phyloP scores from a whole-genome alignment of 2,888 invertebrate species.

The Agrochola macilenta region DNA sequence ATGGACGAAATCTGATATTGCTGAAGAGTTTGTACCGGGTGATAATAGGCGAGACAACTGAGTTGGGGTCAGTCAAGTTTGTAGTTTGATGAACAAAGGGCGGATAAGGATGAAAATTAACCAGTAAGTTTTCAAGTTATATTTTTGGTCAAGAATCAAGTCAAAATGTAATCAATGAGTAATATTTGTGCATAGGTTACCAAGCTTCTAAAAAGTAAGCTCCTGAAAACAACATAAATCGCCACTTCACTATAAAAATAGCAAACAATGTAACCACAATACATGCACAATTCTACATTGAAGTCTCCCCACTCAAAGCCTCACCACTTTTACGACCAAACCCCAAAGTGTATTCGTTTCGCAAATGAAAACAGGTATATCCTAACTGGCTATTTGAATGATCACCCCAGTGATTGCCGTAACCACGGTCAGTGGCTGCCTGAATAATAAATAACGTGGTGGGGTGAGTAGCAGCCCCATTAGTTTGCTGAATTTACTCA shows the following conservation, averaged over 20 bases:
- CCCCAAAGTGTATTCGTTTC: slow-evolving; percentile 4
- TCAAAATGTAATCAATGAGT: background rate
- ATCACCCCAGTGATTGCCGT: slow-evolving; percentile 60
- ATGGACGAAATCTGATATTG: slow-evolving; percentile 50
- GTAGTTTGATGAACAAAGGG: background rate
- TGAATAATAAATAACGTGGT: slow-evolving; percentile 67
- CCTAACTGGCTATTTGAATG: slow-evolving; percentile 58
- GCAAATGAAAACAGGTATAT: slow-evolving; percentile 30
- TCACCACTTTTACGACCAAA: slow-evolving; percentile 11
- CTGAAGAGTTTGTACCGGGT: slow-evolving; percentile 35
- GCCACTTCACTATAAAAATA: background rate
- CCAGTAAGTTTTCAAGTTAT: background rate
- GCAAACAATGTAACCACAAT: background rate
- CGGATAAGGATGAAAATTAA: background rate
- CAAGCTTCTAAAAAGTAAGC: background rate
- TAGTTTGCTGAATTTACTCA: slow-evolving; percentile 60
- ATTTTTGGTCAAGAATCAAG: background rate
- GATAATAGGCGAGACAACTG: slow-evolving; percentile 25
- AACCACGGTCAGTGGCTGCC: slow-evolving; percentile 58
- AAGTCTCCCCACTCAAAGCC: background rate
- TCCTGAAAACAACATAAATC: background rate
- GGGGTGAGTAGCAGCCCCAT: slow-evolving; percentile 48
- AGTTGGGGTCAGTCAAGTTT: slow-evolving; percentile 23
- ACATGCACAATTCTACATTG: background rate
- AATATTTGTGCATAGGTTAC: background rate